A percentile compares a stretch with the other conserved stretches of the same genome.
phyloP scores from a whole-genome alignment of 2,888 invertebrate species.

The Polia nebulosa region DNA sequence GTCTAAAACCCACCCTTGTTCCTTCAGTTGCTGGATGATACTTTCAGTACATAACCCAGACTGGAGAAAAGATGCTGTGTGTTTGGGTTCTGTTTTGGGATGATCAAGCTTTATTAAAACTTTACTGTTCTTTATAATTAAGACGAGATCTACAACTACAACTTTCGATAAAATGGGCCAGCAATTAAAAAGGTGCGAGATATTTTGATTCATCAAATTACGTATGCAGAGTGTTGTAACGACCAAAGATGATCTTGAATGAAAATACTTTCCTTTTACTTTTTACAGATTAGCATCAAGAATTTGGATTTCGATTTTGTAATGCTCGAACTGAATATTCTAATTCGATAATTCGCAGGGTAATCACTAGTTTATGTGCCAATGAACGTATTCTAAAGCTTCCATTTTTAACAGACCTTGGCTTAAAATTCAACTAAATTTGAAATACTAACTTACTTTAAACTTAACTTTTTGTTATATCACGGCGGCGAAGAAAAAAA shows the following conservation, averaged over 20 bases:
- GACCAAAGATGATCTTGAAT: not conserved
- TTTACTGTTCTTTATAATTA: no score
- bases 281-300: not conserved
- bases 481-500: constrained; percentile 6
- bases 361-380: constrained; percentile 21
- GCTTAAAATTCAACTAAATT: constrained; percentile 14
- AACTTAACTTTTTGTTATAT: constrained; percentile 12
- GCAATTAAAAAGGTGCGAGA: no score
- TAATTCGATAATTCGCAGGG: constrained; percentile 24
- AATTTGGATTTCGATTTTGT: constrained; percentile 1
- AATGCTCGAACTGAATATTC: constrained; percentile 1
- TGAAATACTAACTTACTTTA: no score
- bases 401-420: not conserved
- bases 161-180: no score
- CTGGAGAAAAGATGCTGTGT: no score
- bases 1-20: no score
- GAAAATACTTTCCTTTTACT: not conserved
- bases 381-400: not conserved
- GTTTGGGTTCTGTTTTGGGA: no score
- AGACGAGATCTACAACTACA: no score
- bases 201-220: not conserved
- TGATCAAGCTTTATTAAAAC: no score
- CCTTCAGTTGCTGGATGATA: no score
- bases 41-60: no score
- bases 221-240: not conserved